phyloP scores from a whole-genome alignment of 2,888 invertebrate species.

The Folsomia candida region DNA sequence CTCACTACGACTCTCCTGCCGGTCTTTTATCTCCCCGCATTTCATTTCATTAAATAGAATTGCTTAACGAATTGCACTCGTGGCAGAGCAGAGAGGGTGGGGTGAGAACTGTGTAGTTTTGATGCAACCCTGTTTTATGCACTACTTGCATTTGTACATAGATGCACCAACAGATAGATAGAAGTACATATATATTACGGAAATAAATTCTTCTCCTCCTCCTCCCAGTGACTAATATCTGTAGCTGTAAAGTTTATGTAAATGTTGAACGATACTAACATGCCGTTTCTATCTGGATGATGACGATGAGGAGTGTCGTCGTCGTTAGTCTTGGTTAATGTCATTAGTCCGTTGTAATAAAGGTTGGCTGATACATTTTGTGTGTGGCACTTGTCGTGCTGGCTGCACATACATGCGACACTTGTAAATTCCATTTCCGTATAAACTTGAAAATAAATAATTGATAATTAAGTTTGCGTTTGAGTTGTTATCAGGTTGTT shows the following conservation, averaged over 20 bases:
- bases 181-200: too few species aligned
- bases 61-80: not conserved
- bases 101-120: too few species aligned
- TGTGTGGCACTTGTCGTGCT: not conserved
- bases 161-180: too few species aligned
- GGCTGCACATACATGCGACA: not conserved
- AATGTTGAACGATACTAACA: not conserved
- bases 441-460: not conserved
- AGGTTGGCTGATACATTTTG: too few species aligned
- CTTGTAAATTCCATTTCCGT: not conserved
- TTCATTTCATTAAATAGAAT: constrained; percentile 13
- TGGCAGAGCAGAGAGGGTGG: too few species aligned
- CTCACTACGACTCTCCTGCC: not conserved
- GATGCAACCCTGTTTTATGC: too few species aligned
- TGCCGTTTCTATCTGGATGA: not conserved
- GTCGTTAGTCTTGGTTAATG: not conserved
- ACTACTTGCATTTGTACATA: too few species aligned
- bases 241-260: constrained; percentile 7
- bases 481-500: not conserved
- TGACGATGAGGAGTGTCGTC: not conserved
- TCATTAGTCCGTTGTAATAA: not conserved
- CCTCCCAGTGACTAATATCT: too few species aligned
- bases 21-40: constrained; percentile 3
- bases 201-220: too few species aligned
- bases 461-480: not conserved